A percentile compares a stretch with the other conserved stretches of the same genome.
Conservation (phyloP, 2,797 vertebrate species). For the Pempheris klunzingeri region DNA sequence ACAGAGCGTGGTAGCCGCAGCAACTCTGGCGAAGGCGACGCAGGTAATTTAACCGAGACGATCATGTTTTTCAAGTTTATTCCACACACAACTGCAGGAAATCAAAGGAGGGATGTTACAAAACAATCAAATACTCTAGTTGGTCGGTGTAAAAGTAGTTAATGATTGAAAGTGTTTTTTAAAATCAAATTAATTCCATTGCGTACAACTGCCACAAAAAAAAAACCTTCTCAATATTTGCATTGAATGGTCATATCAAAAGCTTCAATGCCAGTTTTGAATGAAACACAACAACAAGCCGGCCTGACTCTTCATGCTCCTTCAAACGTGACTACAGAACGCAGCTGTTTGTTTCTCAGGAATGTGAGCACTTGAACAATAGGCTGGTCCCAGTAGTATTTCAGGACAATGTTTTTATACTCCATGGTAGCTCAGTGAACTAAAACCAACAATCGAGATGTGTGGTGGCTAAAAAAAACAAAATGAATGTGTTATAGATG, state of each 20-base stretch:
- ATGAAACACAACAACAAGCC: conserved; percentile 31
- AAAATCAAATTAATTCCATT: conserved; percentile 31
- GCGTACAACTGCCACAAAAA: conserved; percentile 68
- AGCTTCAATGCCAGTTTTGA: conserved; percentile 23
- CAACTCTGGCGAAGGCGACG: conserved; percentile 2
- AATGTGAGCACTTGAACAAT: conserved; percentile 73
- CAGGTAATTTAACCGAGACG: conserved; percentile 4
- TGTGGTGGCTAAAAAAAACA: conserved; percentile 47
- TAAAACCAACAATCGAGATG: conserved; percentile 49
- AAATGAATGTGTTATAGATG: conserved; percentile 75
- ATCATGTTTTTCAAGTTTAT: conserved; percentile 26
- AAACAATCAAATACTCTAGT: conserved; percentile 30
- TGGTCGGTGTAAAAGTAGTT: conserved; percentile 27
- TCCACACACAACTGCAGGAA: conserved; percentile 19
- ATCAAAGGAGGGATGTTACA: conserved; percentile 27
- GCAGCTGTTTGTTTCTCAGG: conserved; percentile 80
- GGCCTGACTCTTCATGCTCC: conserved; percentile 41
- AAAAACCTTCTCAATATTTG: conserved; percentile 26
- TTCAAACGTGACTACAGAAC: conserved; percentile 57
- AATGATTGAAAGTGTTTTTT: conserved; percentile 43
- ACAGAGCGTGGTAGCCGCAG: not conserved
- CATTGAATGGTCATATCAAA: conserved; percentile 43
- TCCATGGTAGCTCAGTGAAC: conserved; percentile 64
- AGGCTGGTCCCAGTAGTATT: conserved; percentile 64
- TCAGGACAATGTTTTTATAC: conserved; percentile 74